These are phyloP conservation scores for Mormyrus iriodes DNA, from an alignment of 2,113 vertebrate species.

Conservation along the genomic window DNA sequence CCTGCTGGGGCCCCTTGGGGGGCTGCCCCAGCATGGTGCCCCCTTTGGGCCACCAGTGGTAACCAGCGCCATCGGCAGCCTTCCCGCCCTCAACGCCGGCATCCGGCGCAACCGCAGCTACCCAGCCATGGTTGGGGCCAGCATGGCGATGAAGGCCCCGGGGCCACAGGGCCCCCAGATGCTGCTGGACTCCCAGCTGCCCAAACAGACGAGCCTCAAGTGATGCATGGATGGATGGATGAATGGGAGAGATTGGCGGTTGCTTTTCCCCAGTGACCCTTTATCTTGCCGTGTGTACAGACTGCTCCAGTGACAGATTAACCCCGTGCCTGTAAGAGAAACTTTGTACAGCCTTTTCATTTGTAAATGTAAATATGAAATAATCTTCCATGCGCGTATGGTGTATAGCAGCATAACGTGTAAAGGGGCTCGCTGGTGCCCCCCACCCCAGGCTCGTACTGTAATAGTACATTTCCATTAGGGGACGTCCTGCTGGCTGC, in stretches of 20 bases:
- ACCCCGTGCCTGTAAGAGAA: conserved; percentile 62
- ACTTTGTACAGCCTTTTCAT: conserved; percentile 33
- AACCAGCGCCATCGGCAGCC: conserved; percentile 65
- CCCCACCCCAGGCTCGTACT: neutral
- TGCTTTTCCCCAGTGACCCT: conserved; percentile 2
- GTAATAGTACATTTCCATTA: conserved; percentile 1
- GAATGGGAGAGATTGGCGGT: conserved; percentile 8
- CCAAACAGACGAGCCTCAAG: conserved; percentile 66
- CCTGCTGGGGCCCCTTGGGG: conserved; percentile 59
- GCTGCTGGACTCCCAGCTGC: conserved; percentile 69
- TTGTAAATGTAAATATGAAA: conserved; percentile 32
- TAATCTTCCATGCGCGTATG: conserved; percentile 18
- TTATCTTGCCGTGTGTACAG: conserved; percentile 1
- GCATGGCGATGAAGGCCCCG: conserved; percentile 93
- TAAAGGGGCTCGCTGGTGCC: neutral
- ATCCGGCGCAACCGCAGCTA: conserved; percentile 90
- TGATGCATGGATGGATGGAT: conserved; percentile 38
- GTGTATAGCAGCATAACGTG: conserved; percentile 4
- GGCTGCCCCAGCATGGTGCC: conserved; percentile 51
- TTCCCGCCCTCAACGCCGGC: conserved; percentile 71
- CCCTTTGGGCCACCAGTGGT: conserved; percentile 63
- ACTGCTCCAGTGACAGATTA: conserved; percentile 62
- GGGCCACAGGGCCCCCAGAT: conserved; percentile 72
- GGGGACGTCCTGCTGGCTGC: neutral
- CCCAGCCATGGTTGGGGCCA: conserved; percentile 91